phyloP scores from a whole-genome alignment of 2,888 invertebrate species.

The Perizoma affinitatum region DNA sequence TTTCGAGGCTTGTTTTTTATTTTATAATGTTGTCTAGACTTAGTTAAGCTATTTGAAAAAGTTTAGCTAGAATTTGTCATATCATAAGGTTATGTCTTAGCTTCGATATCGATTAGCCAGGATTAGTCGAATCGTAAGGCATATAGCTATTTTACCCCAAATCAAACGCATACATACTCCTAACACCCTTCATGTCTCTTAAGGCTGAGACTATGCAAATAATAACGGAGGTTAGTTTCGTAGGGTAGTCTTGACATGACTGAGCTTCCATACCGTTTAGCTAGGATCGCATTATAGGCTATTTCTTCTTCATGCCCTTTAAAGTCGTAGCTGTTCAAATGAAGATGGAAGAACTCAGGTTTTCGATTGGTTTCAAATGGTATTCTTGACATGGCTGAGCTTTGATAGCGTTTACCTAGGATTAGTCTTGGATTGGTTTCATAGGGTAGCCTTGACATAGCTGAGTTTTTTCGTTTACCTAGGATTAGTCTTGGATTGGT shows the following conservation, averaged over 20 bases:
- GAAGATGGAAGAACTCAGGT: slow-evolving; percentile 89
- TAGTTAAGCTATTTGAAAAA: no score
- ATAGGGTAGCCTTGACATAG: no score
- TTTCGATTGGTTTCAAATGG: slow-evolving; percentile 94
- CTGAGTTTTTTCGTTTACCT: slow-evolving; percentile 37
- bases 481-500: slow-evolving; percentile 35
- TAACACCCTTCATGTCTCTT: slow-evolving; percentile 61
- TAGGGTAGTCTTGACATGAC: no score
- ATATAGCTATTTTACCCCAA: slow-evolving; percentile 69
- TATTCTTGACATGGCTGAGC: slow-evolving; percentile 88
- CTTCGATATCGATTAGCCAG: slow-evolving; percentile 41
- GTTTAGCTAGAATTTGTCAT: no score
- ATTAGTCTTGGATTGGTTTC: no score
- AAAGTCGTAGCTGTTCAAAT: slow-evolving; percentile 89
- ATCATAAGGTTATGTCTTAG: no score
- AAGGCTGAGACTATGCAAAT: neutral
- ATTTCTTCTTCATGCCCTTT: slow-evolving; percentile 86
- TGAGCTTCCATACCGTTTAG: no score
- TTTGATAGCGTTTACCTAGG: no score
- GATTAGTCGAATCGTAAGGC: slow-evolving; percentile 67
- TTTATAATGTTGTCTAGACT: neutral
- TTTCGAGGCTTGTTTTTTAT: neutral
- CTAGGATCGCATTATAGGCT: no score
- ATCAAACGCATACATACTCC: slow-evolving; percentile 83
- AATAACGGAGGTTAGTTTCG: no score